Evolutionary conservation across 2,888 invertebrate species (phyloP), one percentile per base, ranked within the genome.

Genomic region (Lepidonotus clava): DNA sequence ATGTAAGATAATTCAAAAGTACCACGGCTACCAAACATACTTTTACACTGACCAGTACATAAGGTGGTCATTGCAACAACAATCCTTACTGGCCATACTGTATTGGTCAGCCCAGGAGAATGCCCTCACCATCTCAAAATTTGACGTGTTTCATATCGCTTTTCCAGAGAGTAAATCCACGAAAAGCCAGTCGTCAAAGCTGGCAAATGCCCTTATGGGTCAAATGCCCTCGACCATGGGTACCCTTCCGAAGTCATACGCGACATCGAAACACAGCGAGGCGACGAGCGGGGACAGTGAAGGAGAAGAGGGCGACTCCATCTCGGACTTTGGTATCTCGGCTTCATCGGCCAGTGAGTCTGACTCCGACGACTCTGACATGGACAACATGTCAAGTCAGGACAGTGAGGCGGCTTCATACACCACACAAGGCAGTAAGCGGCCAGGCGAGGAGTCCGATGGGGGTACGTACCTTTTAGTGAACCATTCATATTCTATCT

Each of bases 351-450:
- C 28, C 5, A 51, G 51, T 21, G 85, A 85, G 41, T 67, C 67
- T 32, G 85, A 85, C 4, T 71, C 71, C 0, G 76, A 24, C 11
- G 71, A 85, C 71, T 51, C 71, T 32, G 86, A 88, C 5, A 84
- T 87, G 11, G 89, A 86, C 18, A 88, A 88, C 86, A 85, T 85
- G 11, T 85, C 87, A n/a, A 88, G 85, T 83, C 84, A 84, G 40
- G 86, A 83, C 76, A 86, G 86, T 61, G 87, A 84, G 66, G 53
- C 53, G 36, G 87, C 84, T 11, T 83, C 80, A 11, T 8, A 83
- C 51, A 71, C 80, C 28, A 56, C 53, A 21, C 84, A 83, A 46
- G 85, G 87, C 53, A 84, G 85, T 24, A 87, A 87, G 84, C 51
- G 87, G 38, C 40, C 80, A 6, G 86, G 84, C 32, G 83, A 87